Base-by-base conservation (phyloP, 2,888 invertebrate species). In the Ctenicera cuprea region DNA sequence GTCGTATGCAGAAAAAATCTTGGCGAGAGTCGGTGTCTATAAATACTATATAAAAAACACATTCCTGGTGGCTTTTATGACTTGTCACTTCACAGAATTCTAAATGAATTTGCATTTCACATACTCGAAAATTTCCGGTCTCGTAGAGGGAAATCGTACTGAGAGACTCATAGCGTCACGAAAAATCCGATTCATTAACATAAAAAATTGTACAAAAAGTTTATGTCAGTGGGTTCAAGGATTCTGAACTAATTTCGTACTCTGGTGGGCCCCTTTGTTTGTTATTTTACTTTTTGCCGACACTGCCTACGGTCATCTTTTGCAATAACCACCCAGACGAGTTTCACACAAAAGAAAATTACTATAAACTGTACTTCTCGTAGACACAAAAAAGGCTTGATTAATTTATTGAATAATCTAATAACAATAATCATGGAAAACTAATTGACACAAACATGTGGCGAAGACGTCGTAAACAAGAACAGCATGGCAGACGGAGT, bases 241-340 rank as follows among this genome's bases (percentile, higher is more conserved):
- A 41, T 70, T 62, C 18, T 63, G 30, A 63, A 70, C 70, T 62
- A 70, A 70, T 70, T 70, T 52, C 48, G 26, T 41, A 54, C 26
- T 50, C 54, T 22, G 54, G 33, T 54, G 54, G 59, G 59, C 59
- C 38, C 38, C 59, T 59, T 59, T 59, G 64, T 48, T 62, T 66
- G 67, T 63, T 67, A 57, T 59, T 65, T 59, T 66, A 38, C 62
- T 62, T 73, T 67, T 73, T 73, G 62, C 62, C 54, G 52, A 52
- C 54, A 45, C 11, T 45, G 73, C 73, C 62, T 50, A 68, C 38
- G 59, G 59, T 48, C n/a, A 57, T 68, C 33, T 41, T n/a, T 54
- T 7, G 14, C 54, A 30, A 54, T 54, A 54, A 52, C 38, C 59
- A 61, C 45, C 59, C 67, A 48, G 59, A 68, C 59, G 37, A 45